phyloP scores from a whole-genome alignment of 2,888 invertebrate genomes.

The Strigamia maritima region DNA sequence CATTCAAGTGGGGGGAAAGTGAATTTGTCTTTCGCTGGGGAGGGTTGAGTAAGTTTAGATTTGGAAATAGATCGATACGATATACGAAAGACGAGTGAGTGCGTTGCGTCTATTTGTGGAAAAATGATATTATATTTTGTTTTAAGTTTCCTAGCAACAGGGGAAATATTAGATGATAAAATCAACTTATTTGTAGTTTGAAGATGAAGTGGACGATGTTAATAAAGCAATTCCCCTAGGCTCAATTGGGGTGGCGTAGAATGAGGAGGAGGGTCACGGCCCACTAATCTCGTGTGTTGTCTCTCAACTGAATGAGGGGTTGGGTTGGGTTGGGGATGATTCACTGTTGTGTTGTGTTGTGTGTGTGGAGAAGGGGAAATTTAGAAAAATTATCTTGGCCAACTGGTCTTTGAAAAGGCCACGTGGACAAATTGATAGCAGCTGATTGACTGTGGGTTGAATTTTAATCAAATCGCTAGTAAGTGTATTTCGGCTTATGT shows the following conservation, averaged over 20 bases:
- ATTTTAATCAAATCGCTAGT: slow-evolving; percentile 16
- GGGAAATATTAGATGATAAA: slow-evolving; percentile 25
- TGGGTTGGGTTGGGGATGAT: slow-evolving; percentile 18
- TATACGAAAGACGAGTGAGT: neutral
- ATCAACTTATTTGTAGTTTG: slow-evolving; percentile 29
- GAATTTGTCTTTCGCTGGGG: neutral
- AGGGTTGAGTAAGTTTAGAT: neutral
- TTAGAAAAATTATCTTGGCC: neutral
- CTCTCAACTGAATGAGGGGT: slow-evolving; percentile 1
- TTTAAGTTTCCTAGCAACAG: slow-evolving; percentile 14
- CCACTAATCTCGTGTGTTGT: slow-evolving; percentile 32
- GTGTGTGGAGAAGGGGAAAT: neutral
- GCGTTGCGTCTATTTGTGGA: neutral
- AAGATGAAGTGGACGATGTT: slow-evolving; percentile 30
- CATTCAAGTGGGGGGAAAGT: slow-evolving; percentile 1
- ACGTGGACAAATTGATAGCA: slow-evolving; percentile 34
- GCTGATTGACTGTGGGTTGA: slow-evolving; percentile 28
- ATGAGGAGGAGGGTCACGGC: slow-evolving; percentile 28
- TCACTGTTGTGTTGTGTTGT: neutral
- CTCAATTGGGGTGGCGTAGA: slow-evolving; percentile 27
- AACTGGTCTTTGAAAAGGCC: slow-evolving; percentile 31
- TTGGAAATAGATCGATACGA: slow-evolving; percentile 1
- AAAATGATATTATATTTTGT: neutral
- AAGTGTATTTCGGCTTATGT: slow-evolving; percentile 18
- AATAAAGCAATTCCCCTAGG: slow-evolving; percentile 32